phyloP scores from a whole-genome alignment of 2,888 invertebrate genomes.

The Colletes collaris region DNA sequence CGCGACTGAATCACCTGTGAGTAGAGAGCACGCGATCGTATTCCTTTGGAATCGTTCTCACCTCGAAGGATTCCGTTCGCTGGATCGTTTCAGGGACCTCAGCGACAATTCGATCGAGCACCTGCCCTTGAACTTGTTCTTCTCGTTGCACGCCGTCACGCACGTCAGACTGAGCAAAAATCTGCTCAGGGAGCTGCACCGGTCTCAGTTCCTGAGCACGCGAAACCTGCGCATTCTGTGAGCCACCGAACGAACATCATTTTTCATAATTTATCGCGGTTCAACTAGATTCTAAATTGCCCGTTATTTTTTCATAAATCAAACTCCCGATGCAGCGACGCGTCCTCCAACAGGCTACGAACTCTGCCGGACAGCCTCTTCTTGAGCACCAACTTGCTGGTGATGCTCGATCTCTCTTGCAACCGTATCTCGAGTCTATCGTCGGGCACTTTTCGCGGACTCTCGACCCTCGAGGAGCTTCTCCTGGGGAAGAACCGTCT shows the following conservation, averaged over 20 bases:
- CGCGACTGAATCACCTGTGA: conserved; percentile 85
- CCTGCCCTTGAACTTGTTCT: conserved; percentile 77
- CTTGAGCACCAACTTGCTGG: conserved; percentile 70
- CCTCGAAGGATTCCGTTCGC: too few relatives aligned
- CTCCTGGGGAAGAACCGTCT: conserved; percentile 88
- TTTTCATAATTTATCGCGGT: too few relatives aligned
- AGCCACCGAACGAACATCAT: conserved; percentile 43
- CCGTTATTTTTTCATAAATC: too few relatives aligned
- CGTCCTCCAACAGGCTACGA: conserved; percentile 87
- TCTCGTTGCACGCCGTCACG: conserved; percentile 75
- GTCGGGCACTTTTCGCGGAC: conserved; percentile 85
- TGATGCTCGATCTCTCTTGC: conserved; percentile 89
- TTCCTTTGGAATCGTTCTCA: not conserved
- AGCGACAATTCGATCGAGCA: conserved; percentile 79
- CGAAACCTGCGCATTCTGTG: conserved; percentile 78
- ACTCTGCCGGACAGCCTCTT: conserved; percentile 86
- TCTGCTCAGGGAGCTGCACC: conserved; percentile 75
- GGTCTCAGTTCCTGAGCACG: conserved; percentile 76
- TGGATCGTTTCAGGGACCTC: conserved; percentile 73
- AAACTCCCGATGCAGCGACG: conserved; percentile 78
- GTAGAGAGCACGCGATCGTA: conserved; percentile 64
- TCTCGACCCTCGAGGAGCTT: conserved; percentile 87
- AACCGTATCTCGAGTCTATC: conserved; percentile 89
- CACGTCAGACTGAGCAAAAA: conserved; percentile 78
- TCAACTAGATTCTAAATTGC: too few relatives aligned